A percentile compares a stretch with the other conserved stretches of the same genome.
These are phyloP conservation scores for Nipponia nippon DNA, from an alignment of 2,113 vertebrate species.

Conservation along the genomic window DNA sequence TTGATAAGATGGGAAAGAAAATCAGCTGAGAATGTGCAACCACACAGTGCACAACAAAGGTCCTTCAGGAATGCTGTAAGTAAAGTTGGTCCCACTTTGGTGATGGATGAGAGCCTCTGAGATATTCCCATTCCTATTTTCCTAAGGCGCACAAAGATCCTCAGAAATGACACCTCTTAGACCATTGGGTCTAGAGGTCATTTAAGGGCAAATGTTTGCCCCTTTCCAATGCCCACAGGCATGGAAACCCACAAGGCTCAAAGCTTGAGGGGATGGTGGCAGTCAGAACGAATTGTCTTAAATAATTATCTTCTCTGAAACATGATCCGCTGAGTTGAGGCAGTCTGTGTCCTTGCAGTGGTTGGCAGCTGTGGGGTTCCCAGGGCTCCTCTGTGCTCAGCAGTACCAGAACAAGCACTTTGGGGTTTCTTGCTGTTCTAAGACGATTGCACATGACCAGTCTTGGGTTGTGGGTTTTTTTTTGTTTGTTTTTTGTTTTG, in stretches of 20 bases:
- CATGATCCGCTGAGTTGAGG: rapidly evolving
- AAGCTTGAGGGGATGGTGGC: background rate
- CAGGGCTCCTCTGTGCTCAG: background rate
- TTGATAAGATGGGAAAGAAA: background rate
- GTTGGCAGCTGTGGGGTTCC: background rate
- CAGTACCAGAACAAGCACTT: background rate
- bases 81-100: background rate
- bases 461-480: background rate
- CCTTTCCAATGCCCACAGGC: background rate
- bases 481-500: background rate
- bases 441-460: too few species aligned
- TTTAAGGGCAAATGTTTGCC: background rate
- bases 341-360: background rate
- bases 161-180: background rate
- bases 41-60: background rate
- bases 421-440: background rate
- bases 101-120: background rate
- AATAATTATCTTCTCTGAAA: background rate
- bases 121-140: background rate
- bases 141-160: background rate
- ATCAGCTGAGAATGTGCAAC: background rate
- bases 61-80: background rate
- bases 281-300: background rate
- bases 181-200: background rate
- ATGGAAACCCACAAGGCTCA: background rate